Evolutionary conservation across 2,797 vertebrate genomes (phyloP), one percentile per base, ranked within the genome.

Genomic region (Thaleichthys pacificus): DNA sequence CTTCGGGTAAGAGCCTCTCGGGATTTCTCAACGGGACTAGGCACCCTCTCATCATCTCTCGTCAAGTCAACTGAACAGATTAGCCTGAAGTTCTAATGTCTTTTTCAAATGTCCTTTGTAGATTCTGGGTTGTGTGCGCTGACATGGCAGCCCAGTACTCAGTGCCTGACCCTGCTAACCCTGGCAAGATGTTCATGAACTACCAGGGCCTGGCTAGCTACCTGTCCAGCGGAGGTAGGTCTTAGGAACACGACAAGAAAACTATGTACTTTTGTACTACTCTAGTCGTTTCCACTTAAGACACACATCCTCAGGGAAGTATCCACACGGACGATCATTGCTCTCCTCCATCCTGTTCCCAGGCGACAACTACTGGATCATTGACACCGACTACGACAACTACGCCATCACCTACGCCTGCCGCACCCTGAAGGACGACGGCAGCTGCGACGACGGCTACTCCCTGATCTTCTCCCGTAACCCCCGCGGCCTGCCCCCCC

Each of bases 321-420:
- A n/a, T 2, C 22, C 9, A 47, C 6, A 3, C 6, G 26, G 21
- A 24, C 6, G 3, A 9, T 32, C n/a, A 38, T 11, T 64, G 19
- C 26, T 8, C 61, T 47, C 1, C 32, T 42, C 4, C 22, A 1
- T 22, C n/a, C 24, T 2, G 6, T 14, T 68, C 28, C 7, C 86
- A 98, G 96, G 95, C 49, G 96, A 98, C 89, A 96, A 96, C 90
- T 97, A 97, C 89, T 97, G 96, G 96, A 88, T 98, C 82, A 97
- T 97, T 11, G 96, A 97, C 89, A 97, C 96, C 0, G 96, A 98
- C 91, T 98, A 98, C 0, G 94, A 96, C 69, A 95, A 96, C 90
- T 98, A 97, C 2, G 96, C 96, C 78, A 93, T 98, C 79, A 97
- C 96, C 74, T 98, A 98, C 0, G 93, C 96, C 73, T 98, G 96